Evolutionary conservation across 2,797 vertebrate species (phyloP).

Genomic region (Lacerta viridis): DNA sequence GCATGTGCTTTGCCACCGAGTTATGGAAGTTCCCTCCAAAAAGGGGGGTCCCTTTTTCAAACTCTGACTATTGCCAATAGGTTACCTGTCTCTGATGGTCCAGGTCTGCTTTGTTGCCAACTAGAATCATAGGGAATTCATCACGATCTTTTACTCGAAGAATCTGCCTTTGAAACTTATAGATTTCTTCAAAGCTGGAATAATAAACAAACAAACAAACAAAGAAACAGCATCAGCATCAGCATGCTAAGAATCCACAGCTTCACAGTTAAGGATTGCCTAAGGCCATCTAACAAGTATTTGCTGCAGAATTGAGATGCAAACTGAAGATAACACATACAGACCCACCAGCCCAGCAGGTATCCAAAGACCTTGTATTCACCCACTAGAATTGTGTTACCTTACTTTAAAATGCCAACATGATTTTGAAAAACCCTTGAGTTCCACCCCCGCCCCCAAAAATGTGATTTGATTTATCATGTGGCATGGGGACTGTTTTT

Average conservation of each 20-base stretch:
- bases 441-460: background rate
- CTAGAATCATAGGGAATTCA: constrained; percentile 99
- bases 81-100: constrained; percentile 98
- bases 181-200: constrained; percentile 99
- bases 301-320: background rate
- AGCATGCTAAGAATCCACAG: background rate
- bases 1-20: background rate
- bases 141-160: constrained; percentile 98
- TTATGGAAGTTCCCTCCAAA: too few species aligned
- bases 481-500: background rate
- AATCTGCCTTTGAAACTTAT: constrained; percentile 99
- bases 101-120: constrained; percentile 98
- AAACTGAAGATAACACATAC: background rate
- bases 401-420: background rate
- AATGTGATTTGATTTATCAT: background rate
- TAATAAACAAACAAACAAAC: constrained; percentile 46
- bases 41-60: background rate
- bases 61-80: background rate
- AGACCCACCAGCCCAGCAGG: background rate
- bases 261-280: background rate
- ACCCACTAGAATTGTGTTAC: background rate
- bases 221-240: background rate
- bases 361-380: background rate
- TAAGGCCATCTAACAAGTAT: background rate
- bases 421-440: background rate